Evolutionary conservation across 2,113 vertebrate genomes (phyloP).

Genomic region (Helogale parvula): DNA sequence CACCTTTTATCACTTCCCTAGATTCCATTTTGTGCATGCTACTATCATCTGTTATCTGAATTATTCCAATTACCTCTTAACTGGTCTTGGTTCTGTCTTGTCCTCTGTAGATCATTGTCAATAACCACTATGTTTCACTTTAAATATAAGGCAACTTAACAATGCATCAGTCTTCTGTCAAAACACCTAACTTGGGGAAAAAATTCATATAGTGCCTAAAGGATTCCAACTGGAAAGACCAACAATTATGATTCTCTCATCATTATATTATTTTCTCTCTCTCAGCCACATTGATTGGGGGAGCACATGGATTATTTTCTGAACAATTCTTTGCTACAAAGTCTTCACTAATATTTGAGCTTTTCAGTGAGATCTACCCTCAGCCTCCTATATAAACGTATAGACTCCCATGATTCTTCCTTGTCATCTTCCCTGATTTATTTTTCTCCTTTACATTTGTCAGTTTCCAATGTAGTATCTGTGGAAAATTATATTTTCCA

Average conservation of each 20-base stretch:
- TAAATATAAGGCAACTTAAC: not conserved
- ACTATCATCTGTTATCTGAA: not conserved
- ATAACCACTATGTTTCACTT: not conserved
- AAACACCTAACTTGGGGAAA: not conserved
- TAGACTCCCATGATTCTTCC: rapidly evolving
- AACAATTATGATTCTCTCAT: not conserved
- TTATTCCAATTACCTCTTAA: not conserved
- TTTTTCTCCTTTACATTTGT: not conserved
- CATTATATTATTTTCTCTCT: not conserved
- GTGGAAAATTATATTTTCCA: not conserved
- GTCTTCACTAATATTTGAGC: not conserved
- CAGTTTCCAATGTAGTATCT: not conserved
- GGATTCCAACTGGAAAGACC: not conserved
- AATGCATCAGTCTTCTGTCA: not conserved
- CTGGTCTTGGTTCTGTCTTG: not conserved
- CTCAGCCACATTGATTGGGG: not conserved
- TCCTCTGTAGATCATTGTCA: not conserved
- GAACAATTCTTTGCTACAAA: not conserved
- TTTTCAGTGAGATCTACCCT: not conserved
- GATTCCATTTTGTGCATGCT: not conserved
- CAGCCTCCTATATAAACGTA: not conserved
- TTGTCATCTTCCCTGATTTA: not conserved
- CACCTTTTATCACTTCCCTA: not conserved
- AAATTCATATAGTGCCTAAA: not conserved
- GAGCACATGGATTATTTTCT: not conserved